Conservation (phyloP, 2,888 invertebrate genomes). For the Blera fallax region DNA sequence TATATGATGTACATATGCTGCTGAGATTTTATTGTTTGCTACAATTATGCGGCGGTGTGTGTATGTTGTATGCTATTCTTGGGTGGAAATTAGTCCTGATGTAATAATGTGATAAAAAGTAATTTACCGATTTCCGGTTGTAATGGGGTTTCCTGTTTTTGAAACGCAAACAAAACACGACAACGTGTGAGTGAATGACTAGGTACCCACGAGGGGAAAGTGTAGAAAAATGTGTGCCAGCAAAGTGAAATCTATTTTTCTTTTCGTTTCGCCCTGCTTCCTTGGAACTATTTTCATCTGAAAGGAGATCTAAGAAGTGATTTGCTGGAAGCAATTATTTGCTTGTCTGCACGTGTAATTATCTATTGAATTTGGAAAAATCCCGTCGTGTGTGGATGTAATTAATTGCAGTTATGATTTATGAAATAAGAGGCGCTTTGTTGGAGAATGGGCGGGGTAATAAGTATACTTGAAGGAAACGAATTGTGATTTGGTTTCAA, state of each 20-base stretch:
- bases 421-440: slow-evolving; percentile 3
- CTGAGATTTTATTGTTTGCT: slow-evolving; percentile 44
- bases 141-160: slow-evolving; percentile 61
- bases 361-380: slow-evolving; percentile 65
- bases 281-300: background rate
- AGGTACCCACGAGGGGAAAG: background rate
- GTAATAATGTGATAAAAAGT: slow-evolving; percentile 68
- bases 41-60: slow-evolving; percentile 16
- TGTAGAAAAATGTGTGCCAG: background rate
- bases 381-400: slow-evolving; percentile 23
- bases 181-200: background rate
- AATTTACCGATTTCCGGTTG: slow-evolving; percentile 69
- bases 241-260: slow-evolving; percentile 53
- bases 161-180: slow-evolving; percentile 57
- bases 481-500: background rate
- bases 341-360: slow-evolving; percentile 63
- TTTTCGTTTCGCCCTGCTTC: background rate
- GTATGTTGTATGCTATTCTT: too few relatives aligned
- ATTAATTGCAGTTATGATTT: slow-evolving; percentile 65
- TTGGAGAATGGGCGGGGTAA: background rate
- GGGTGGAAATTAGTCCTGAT: slow-evolving; percentile 60
- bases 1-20: slow-evolving; percentile 43
- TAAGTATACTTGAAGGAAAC: background rate
- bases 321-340: slow-evolving; percentile 65
- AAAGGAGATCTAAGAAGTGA: slow-evolving; percentile 24